phyloP scores from a whole-genome alignment of 2,797 vertebrate species.

The Todus mexicanus region DNA sequence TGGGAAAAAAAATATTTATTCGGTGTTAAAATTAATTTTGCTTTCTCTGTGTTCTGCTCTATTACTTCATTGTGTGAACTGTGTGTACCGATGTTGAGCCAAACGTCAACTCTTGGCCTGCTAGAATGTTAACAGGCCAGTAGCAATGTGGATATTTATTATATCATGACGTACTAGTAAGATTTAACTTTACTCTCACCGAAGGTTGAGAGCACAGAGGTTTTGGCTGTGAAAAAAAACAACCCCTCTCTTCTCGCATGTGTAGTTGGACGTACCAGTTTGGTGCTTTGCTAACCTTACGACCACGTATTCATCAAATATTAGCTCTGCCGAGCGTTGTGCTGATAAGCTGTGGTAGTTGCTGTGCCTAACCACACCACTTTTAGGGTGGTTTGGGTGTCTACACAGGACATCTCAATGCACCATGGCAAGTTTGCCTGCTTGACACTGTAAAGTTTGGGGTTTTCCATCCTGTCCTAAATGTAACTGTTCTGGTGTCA shows the following conservation, averaged over 20 bases:
- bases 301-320: background rate
- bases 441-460: background rate
- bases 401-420: background rate
- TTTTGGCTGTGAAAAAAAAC: background rate
- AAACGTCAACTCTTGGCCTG: background rate
- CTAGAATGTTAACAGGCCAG: background rate
- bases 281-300: background rate
- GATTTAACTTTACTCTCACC: background rate
- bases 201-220: background rate
- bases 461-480: background rate
- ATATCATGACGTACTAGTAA: rapidly evolving
- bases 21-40: background rate
- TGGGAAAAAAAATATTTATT: rapidly evolving
- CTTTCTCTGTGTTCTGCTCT: background rate
- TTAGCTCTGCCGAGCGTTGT: rapidly evolving
- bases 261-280: background rate
- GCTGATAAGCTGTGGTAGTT: background rate
- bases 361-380: background rate
- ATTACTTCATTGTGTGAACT: background rate
- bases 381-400: background rate
- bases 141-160: background rate
- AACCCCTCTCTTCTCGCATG: background rate
- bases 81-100: background rate
- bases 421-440: background rate
- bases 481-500: background rate